These are phyloP conservation scores for Chironomus tepperi DNA, from an alignment of 1,140 invertebrate species.

Conservation along the genomic window DNA sequence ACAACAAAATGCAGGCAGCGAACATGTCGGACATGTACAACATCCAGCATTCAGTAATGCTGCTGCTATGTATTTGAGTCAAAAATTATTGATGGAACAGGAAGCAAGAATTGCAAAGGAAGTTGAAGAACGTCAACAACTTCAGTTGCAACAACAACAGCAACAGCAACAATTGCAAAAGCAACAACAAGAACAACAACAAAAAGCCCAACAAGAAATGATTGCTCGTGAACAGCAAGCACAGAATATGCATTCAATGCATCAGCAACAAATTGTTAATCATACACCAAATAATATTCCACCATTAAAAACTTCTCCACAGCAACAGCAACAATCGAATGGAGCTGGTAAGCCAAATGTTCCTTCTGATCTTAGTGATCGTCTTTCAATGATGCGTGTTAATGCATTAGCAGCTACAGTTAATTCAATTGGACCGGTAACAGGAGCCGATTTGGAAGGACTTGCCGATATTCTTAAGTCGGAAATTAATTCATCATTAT, in stretches of 20 bases:
- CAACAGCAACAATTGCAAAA: conserved; percentile 40
- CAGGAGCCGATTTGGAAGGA: conserved; percentile 70
- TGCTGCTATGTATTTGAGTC: conserved; percentile 65
- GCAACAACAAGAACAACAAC: conserved; percentile 38
- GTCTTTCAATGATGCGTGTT: conserved; percentile 54
- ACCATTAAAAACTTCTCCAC: conserved; percentile 33
- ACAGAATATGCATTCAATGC: neutral
- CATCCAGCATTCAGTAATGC: conserved; percentile 52
- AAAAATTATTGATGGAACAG: conserved; percentile 66
- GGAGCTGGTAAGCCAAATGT: conserved; percentile 36
- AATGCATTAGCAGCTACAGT: conserved; percentile 38
- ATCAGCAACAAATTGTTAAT: conserved; percentile 16
- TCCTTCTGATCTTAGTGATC: conserved; percentile 45
- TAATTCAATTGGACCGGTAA: conserved; percentile 51
- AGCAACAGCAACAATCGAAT: conserved; percentile 46
- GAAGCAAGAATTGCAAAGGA: conserved; percentile 63
- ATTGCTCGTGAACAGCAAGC: neutral
- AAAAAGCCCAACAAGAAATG: conserved; percentile 28
- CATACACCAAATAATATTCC: conserved; percentile 11
- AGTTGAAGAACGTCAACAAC: conserved; percentile 45
- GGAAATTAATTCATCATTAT: conserved; percentile 76
- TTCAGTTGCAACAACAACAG: conserved; percentile 48
- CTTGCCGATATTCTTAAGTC: conserved; percentile 81
- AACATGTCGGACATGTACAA: conserved; percentile 35
- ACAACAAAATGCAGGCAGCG: conserved; percentile 42